These are phyloP conservation scores for Sebastes miniatus DNA, from an alignment of 2,797 vertebrate genomes.

Conservation along the genomic window DNA sequence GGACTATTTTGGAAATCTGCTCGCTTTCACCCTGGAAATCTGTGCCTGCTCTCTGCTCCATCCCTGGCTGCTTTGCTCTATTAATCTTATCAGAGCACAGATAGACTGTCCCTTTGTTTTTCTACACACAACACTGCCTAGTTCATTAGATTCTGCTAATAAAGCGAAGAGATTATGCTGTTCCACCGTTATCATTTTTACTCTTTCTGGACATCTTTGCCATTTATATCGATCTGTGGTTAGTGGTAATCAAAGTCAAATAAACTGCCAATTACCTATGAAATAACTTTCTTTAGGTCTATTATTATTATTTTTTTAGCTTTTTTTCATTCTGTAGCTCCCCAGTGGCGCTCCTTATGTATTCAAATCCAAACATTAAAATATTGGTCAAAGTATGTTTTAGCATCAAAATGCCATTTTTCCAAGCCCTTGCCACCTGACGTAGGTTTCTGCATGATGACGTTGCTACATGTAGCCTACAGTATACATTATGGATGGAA, in stretches of 20 bases:
- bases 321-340: too few relatives aligned
- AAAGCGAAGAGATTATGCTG: neutral
- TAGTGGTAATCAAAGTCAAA: neutral
- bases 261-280: neutral
- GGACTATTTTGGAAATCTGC: slow-evolving; percentile 65
- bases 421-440: too few relatives aligned
- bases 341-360: too few relatives aligned
- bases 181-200: neutral
- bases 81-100: slow-evolving; percentile 36
- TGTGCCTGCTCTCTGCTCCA: slow-evolving; percentile 1
- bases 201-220: neutral
- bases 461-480: too few relatives aligned
- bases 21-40: slow-evolving; percentile 43
- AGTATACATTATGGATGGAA: too few relatives aligned
- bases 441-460: too few relatives aligned
- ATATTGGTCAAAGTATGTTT: too few relatives aligned
- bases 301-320: too few relatives aligned
- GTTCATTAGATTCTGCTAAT: slow-evolving; percentile 22
- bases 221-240: neutral
- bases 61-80: slow-evolving; percentile 25
- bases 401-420: neutral
- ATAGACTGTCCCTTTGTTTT: slow-evolving; percentile 13
- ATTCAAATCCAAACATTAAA: too few relatives aligned
- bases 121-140: neutral
- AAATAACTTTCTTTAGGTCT: neutral